phyloP scores from a whole-genome alignment of 2,888 invertebrate genomes.

The Malacosoma neustria region DNA sequence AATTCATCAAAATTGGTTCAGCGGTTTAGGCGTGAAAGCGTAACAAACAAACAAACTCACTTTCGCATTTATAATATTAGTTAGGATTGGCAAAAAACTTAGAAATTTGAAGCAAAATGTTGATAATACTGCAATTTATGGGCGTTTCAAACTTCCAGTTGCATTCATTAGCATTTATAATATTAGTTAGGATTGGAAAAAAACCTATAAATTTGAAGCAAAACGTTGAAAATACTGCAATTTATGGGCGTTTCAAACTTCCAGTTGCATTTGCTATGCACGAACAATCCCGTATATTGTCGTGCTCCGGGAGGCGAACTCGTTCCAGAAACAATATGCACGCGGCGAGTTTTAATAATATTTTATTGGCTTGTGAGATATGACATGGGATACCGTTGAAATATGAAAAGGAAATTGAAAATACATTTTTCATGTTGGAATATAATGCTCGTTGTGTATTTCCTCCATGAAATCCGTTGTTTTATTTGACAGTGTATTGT shows the following conservation, averaged over 20 bases:
- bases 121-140: constrained; percentile 13
- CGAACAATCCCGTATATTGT: constrained; percentile 19
- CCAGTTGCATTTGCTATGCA: constrained; percentile 13
- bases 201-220: constrained; percentile 12
- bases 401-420: constrained; percentile 30
- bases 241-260: constrained; percentile 13
- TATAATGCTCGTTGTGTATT: constrained; percentile 22
- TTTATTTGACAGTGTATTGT: background rate
- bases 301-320: constrained; percentile 16
- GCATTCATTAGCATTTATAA: constrained; percentile 12
- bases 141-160: constrained; percentile 10
- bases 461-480: constrained; percentile 16
- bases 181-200: too few species aligned
- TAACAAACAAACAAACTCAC: too few species aligned
- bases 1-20: too few species aligned
- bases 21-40: too few species aligned
- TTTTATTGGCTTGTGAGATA: constrained; percentile 31
- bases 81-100: constrained; percentile 11
- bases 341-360: constrained; percentile 34
- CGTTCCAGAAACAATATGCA: constrained; percentile 26
- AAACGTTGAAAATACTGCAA: constrained; percentile 13
- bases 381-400: constrained; percentile 27
- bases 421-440: constrained; percentile 18
- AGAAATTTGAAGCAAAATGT: constrained; percentile 12
- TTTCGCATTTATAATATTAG: too few species aligned